phyloP scores from a whole-genome alignment of 2,113 vertebrate genomes.

The Anoura caudifer region DNA sequence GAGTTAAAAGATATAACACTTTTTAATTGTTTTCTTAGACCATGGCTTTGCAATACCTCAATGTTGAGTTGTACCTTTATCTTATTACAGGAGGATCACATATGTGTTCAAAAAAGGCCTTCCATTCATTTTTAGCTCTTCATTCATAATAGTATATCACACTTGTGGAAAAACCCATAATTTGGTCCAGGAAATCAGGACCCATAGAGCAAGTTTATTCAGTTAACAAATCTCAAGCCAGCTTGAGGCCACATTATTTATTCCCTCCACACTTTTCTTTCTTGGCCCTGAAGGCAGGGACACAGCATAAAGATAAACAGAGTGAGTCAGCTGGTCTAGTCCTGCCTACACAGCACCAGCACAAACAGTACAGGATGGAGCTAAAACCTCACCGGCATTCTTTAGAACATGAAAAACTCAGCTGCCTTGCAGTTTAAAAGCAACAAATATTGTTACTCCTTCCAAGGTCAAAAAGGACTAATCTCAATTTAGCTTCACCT shows the following conservation, averaged over 20 bases:
- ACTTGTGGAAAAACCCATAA: neutral
- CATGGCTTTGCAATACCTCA: neutral
- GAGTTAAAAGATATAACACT: neutral
- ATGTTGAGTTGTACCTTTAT: neutral
- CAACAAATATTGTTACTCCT: neutral
- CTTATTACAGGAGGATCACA: neutral
- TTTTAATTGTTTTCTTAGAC: neutral
- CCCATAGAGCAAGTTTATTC: neutral
- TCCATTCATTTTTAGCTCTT: neutral
- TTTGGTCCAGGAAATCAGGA: neutral
- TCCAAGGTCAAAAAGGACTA: neutral
- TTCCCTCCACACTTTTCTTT: neutral
- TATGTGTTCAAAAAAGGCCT: neutral
- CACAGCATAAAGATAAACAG: neutral
- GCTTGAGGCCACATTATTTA: neutral
- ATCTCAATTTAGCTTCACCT: neutral
- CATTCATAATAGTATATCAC: neutral
- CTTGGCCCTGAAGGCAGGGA: neutral
- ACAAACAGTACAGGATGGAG: neutral
- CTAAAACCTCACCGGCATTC: neutral
- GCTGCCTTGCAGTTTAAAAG: neutral
- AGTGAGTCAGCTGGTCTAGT: constrained; percentile 8
- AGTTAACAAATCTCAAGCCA: neutral
- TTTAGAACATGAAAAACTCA: neutral
- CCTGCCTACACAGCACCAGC: neutral